Evolutionary conservation across 2,888 invertebrate genomes (phyloP).

Genomic region (Drosophila leonis): DNA sequence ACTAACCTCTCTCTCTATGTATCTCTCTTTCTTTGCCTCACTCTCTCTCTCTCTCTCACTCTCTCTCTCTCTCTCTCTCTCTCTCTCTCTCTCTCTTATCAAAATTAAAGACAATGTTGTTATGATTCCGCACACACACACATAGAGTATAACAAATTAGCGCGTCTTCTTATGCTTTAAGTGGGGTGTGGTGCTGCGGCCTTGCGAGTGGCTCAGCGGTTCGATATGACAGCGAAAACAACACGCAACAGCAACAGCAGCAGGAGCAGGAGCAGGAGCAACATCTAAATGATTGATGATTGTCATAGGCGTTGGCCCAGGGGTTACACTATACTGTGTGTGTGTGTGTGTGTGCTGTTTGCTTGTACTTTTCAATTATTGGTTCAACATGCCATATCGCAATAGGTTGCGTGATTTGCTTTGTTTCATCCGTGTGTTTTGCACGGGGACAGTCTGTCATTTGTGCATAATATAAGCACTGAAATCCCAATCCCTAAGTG

Average conservation of each 20-base stretch:
- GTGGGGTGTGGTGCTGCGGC: conserved; percentile 24
- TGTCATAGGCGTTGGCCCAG: conserved; percentile 60
- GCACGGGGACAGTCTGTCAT: conserved; percentile 64
- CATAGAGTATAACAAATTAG: conserved; percentile 32
- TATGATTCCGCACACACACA: conserved; percentile 4
- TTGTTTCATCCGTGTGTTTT: conserved; percentile 59
- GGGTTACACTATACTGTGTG: neutral
- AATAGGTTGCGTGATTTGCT: conserved; percentile 67
- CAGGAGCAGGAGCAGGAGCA: conserved; percentile 21
- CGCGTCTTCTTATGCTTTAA: conserved; percentile 18
- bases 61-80: neutral
- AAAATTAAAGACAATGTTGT: conserved; percentile 17
- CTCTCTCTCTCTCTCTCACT: neutral
- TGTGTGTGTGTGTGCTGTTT: conserved; percentile 2
- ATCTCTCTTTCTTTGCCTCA: too few relatives aligned
- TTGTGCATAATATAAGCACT: conserved; percentile 35
- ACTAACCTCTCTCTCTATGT: neutral
- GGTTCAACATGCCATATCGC: conserved; percentile 43
- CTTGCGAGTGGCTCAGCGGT: conserved; percentile 24
- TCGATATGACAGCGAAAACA: conserved; percentile 37
- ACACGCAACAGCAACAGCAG: conserved; percentile 39
- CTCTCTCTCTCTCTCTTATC: neutral
- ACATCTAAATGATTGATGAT: conserved; percentile 81
- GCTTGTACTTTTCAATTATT: conserved; percentile 69
- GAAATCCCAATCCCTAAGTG: conserved; percentile 51